Base-by-base conservation (phyloP, 1,140 invertebrate genomes). In the Belonocnema kinseyi region DNA sequence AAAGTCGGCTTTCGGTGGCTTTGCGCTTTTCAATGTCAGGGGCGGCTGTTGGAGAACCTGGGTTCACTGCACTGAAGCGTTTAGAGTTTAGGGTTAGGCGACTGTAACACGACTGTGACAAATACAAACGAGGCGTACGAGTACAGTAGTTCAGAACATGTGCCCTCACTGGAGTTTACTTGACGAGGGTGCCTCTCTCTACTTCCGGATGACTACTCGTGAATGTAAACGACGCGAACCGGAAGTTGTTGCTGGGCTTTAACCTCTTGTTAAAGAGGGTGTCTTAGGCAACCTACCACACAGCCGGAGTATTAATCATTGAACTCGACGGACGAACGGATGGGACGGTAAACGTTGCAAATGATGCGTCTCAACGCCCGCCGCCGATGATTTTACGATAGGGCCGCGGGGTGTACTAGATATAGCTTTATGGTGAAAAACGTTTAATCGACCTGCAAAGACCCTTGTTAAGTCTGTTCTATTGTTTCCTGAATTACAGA, bases 221-320 rank as follows among this genome's bases (percentile, higher is more conserved):
- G 46, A 52, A 75, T 73, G 77, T 61, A 72, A 61, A 73, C 21
- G 26, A 74, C 53, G 26, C 53, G 58, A 46, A 72, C 51, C 66
- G 74, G 73, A 73, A 79, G 56, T 75, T 78, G 54, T 73, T 58
- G 61, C 72, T 74, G 50, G 46, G 70, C 73, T 51, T 78, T 78
- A 75, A 78, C 61, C 46, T 73, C 70, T 66, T 53, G 74, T 79
- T 79, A 75, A 73, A 75, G 71, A 26, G n/a, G 56, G 77, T 71
- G 76, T 74, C 40, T 52, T 74, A 40, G 50, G 50, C 53, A 50
- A 21, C 54, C 56, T 16, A 50, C 54, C 46, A 51, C 4, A 46
- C 53, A 8, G 54, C 71, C 50, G 5, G 50, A 21, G 50, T 51
- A 79, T 79, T 76, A 79, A 76, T 79, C 74, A 76, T 76, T 40